A percentile compares a stretch with the other conserved stretches of the same genome.
Evolutionary conservation across 1,140 invertebrate genomes (phyloP).

Genomic region (Meloidogyne exigua): DNA sequence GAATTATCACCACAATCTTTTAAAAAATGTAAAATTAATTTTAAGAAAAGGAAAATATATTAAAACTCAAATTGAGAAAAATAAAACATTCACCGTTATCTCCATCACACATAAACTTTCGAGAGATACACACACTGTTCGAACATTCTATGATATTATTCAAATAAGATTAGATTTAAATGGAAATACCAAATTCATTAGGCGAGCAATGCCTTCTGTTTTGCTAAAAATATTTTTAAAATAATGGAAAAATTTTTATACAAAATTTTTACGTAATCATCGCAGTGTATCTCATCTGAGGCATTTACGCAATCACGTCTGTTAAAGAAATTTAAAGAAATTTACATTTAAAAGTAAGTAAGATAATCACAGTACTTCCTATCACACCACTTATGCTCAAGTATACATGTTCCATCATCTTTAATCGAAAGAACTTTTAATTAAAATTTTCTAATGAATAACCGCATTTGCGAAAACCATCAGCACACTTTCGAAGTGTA

Average conservation of each 20-base stretch:
- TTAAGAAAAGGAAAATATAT: not conserved
- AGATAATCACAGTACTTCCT: not conserved
- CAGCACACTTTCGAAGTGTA: slow-evolving; percentile 43
- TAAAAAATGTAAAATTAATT: slow-evolving; percentile 24
- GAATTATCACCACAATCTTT: slow-evolving; percentile 61
- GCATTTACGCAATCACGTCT: slow-evolving; percentile 54
- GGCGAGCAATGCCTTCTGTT: slow-evolving; percentile 48
- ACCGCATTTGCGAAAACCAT: slow-evolving; percentile 1
- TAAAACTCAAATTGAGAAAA: not conserved
- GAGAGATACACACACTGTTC: slow-evolving; percentile 58
- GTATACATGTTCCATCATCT: slow-evolving; percentile 60
- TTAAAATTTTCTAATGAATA: not conserved
- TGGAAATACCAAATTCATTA: slow-evolving; percentile 51
- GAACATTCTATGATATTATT: slow-evolving; percentile 42
- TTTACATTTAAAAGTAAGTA: not conserved
- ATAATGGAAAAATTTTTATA: not conserved
- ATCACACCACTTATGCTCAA: slow-evolving; percentile 57
- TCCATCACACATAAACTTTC: slow-evolving; percentile 56
- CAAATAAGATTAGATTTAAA: not conserved
- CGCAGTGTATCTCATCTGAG: slow-evolving; percentile 59
- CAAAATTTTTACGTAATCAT: slow-evolving; percentile 13
- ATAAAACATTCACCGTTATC: slow-evolving; percentile 15
- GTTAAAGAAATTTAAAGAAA: not conserved
- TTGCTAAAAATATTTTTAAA: slow-evolving; percentile 37
- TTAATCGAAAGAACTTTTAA: not conserved